These are phyloP conservation scores for Atherinomorus stipes DNA, from an alignment of 2,113 vertebrate species.

Conservation along the genomic window DNA sequence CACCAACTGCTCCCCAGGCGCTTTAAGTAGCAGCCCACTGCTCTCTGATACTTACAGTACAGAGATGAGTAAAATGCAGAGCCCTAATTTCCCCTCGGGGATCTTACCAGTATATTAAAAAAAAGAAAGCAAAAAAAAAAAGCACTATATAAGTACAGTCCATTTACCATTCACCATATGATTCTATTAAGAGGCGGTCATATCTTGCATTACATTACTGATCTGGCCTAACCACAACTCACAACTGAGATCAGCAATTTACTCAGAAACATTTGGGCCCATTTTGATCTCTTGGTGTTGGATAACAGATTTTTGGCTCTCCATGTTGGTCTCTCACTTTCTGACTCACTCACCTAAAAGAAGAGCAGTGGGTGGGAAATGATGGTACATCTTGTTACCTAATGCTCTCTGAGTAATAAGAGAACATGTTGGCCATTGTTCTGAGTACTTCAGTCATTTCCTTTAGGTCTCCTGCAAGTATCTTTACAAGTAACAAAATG, in stretches of 20 bases:
- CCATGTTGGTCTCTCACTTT: constrained; percentile 35
- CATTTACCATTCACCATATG: no score
- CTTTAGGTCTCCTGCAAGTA: background rate
- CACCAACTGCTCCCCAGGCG: no score
- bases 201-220: background rate
- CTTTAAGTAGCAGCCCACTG: no score
- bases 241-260: constrained; percentile 17
- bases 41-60: no score
- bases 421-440: constrained; percentile 33
- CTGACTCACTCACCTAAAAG: constrained; percentile 69
- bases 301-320: constrained; percentile 11
- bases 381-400: constrained; percentile 64
- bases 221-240: background rate
- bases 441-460: constrained; percentile 3
- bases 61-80: no score
- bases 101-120: no score
- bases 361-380: constrained; percentile 65
- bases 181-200: constrained; percentile 2
- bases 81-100: no score
- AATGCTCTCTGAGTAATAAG: constrained; percentile 49
- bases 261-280: constrained; percentile 4
- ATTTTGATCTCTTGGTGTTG: constrained; percentile 23
- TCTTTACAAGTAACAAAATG: constrained; percentile 14
- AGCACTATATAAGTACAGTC: no score
- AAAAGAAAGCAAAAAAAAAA: no score